These are phyloP conservation scores for Crypturellus undulatus DNA, from an alignment of 2,113 vertebrate genomes.

Conservation along the genomic window DNA sequence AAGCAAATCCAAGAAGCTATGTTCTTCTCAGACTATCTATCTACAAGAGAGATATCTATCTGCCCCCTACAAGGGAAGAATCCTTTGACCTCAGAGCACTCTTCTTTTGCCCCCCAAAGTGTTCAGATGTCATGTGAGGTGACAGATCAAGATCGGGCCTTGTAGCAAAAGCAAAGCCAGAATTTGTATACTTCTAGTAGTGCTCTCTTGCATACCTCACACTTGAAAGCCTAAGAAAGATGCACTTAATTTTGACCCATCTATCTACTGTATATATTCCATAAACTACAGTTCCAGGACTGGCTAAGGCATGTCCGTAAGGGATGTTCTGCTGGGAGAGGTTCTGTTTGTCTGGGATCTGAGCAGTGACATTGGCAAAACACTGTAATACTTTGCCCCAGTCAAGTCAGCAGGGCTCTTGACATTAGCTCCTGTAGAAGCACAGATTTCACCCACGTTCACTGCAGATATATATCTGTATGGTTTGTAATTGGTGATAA, in stretches of 20 bases:
- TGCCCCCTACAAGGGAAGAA: no score
- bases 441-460: background rate
- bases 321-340: background rate
- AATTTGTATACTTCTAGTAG: background rate
- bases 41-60: background rate
- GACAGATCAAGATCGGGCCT: background rate
- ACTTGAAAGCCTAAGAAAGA: background rate
- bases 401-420: background rate
- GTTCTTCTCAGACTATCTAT: background rate
- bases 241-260: background rate
- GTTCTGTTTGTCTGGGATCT: background rate
- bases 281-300: background rate
- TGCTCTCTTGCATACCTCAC: background rate
- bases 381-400: accelerated
- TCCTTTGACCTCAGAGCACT: background rate
- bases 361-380: background rate
- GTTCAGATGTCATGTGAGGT: background rate
- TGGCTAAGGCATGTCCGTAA: background rate
- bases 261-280: background rate
- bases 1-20: background rate
- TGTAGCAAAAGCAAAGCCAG: background rate
- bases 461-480: background rate
- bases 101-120: background rate
- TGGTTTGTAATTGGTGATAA: background rate
- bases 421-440: background rate